Evolutionary conservation across 2,888 invertebrate genomes (phyloP).

Genomic region (Drosophila rubida): DNA sequence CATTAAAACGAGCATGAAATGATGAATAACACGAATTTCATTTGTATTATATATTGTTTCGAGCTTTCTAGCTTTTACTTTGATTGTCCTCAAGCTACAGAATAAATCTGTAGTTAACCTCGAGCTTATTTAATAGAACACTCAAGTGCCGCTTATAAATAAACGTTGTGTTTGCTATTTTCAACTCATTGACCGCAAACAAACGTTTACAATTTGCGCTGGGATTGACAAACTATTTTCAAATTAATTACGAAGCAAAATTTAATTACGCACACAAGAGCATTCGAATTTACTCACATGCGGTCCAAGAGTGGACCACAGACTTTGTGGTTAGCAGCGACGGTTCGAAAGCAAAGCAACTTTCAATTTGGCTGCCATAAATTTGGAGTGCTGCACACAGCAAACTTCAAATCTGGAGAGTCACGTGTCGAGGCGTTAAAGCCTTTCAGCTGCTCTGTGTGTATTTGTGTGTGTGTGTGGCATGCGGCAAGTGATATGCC

Average conservation of each 20-base stretch:
- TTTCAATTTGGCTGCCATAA: not conserved
- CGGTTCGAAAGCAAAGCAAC: not conserved
- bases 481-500: conserved; percentile 20
- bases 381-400: not conserved
- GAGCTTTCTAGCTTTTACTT: too few relatives aligned
- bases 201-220: not conserved
- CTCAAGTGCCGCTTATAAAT: not conserved
- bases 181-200: conserved; percentile 4
- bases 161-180: conserved; percentile 3
- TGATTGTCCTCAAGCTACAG: too few relatives aligned
- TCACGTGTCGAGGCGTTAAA: conserved; percentile 55
- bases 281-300: not conserved
- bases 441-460: not conserved
- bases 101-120: not conserved
- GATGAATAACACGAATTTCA: too few relatives aligned
- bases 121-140: not conserved
- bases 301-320: conserved; percentile 1
- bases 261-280: conserved; percentile 7
- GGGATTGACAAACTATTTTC: conserved; percentile 7
- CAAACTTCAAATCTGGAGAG: conserved; percentile 46
- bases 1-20: too few relatives aligned
- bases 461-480: too few relatives aligned
- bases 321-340: not conserved
- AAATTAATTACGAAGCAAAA: conserved; percentile 24
- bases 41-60: too few relatives aligned